These are phyloP conservation scores for Dicentrarchus labrax DNA, from an alignment of 2,113 vertebrate genomes.

Conservation along the genomic window DNA sequence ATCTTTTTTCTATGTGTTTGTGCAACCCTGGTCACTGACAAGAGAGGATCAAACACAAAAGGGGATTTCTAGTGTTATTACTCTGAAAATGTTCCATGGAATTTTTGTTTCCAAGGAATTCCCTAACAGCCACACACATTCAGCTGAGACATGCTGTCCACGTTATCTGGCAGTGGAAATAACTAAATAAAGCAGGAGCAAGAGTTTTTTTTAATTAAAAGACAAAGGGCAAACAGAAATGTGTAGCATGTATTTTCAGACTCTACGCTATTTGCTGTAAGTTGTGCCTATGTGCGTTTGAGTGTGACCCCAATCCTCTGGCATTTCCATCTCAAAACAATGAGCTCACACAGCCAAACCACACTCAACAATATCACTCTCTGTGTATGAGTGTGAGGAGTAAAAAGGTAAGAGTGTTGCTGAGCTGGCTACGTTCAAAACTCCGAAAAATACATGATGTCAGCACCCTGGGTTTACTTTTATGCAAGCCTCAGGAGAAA, in stretches of 20 bases:
- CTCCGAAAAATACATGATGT: constrained; percentile 63
- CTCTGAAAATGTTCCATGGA: constrained; percentile 69
- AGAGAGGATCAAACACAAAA: constrained; percentile 25
- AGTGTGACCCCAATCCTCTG: constrained; percentile 72
- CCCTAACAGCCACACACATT: constrained; percentile 21
- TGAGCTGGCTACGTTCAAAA: constrained; percentile 65
- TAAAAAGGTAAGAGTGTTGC: constrained; percentile 60
- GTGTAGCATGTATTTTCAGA: constrained; percentile 3
- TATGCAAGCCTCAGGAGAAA: constrained; percentile 57
- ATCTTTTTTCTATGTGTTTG: not conserved
- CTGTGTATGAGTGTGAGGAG: constrained; percentile 57
- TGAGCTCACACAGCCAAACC: constrained; percentile 79
- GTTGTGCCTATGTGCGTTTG: constrained; percentile 42
- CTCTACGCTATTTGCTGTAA: constrained; percentile 32
- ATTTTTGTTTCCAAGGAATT: constrained; percentile 53
- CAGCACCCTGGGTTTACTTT: constrained; percentile 68
- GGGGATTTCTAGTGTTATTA: constrained; percentile 60
- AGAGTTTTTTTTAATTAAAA: not conserved
- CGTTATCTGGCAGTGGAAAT: constrained; percentile 47
- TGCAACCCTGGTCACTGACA: not conserved
- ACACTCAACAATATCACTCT: constrained; percentile 70
- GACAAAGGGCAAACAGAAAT: constrained; percentile 23
- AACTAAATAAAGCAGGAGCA: constrained; percentile 11
- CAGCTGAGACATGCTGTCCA: constrained; percentile 3
- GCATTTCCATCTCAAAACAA: constrained; percentile 82